These are phyloP conservation scores for Antheraea yamamai DNA, from an alignment of 2,888 invertebrate genomes.

Conservation along the genomic window DNA sequence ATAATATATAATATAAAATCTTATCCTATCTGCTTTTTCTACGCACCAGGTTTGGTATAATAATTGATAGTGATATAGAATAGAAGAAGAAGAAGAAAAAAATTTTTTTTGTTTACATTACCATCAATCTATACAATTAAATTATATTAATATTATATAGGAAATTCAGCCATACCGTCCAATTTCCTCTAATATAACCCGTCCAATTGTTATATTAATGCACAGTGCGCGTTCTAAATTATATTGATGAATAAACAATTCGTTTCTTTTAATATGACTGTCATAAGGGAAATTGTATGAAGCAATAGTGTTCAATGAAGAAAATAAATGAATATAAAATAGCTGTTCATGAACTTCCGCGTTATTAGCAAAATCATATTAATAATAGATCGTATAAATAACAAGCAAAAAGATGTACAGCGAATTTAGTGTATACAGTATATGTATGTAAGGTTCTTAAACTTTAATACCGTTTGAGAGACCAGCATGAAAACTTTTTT, in stretches of 20 bases:
- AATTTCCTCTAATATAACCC: constrained; percentile 29
- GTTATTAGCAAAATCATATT: not conserved
- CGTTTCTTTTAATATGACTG: constrained; percentile 26
- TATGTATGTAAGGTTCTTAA: too few species aligned
- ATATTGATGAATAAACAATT: constrained; percentile 30
- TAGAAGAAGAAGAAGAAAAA: too few species aligned
- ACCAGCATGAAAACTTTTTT: too few species aligned
- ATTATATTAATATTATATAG: not conserved
- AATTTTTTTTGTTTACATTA: too few species aligned
- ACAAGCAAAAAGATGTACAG: too few species aligned
- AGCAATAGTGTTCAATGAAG: constrained; percentile 20
- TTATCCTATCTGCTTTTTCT: not conserved
- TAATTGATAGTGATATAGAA: too few species aligned
- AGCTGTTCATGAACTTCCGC: constrained; percentile 4
- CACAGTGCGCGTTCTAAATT: constrained; percentile 29
- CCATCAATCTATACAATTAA: too few species aligned
- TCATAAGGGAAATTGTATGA: constrained; percentile 27
- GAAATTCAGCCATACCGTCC: not conserved
- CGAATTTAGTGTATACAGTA: too few species aligned
- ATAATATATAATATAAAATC: not conserved
- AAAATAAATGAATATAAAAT: not conserved
- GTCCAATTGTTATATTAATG: constrained; percentile 28
- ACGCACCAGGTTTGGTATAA: not conserved
- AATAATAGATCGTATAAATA: too few species aligned
- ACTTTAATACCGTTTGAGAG: too few species aligned